Conservation (phyloP, 2,797 vertebrate genomes). For the Pelobates cultripes region DNA sequence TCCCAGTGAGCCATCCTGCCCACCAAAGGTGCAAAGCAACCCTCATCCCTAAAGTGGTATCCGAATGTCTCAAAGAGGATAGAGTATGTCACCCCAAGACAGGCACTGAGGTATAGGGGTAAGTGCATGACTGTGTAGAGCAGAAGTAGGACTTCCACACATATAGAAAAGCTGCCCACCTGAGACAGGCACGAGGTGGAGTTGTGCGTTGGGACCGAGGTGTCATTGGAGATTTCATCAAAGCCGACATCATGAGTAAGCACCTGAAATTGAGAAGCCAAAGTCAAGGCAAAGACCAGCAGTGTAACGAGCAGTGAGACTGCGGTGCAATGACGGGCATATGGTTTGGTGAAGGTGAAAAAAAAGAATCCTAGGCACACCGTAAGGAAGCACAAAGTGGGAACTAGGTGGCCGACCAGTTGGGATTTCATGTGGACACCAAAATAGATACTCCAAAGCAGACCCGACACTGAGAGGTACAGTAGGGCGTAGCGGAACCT, state of each 20-base stretch:
- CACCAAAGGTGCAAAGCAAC: slow-evolving; percentile 62
- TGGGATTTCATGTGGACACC: slow-evolving; percentile 78
- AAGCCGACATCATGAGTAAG: slow-evolving; percentile 71
- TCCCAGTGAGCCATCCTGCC: slow-evolving; percentile 77
- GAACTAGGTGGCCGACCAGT: slow-evolving; percentile 77
- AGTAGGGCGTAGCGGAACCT: slow-evolving; percentile 93
- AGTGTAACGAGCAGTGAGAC: slow-evolving; percentile 85
- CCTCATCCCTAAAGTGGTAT: slow-evolving; percentile 78
- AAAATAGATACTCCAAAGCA: slow-evolving; percentile 91
- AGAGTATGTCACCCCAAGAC: slow-evolving; percentile 89
- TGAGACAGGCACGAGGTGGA: slow-evolving; percentile 83
- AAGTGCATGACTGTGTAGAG: slow-evolving; percentile 95
- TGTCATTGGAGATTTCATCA: slow-evolving; percentile 61
- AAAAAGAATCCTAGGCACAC: slow-evolving; percentile 82
- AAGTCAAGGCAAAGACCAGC: slow-evolving; percentile 85
- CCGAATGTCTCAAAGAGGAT: slow-evolving; percentile 89
- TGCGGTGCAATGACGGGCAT: slow-evolving; percentile 82
- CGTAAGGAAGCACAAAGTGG: slow-evolving; percentile 82
- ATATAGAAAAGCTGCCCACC: slow-evolving; percentile 93
- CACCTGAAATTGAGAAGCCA: slow-evolving; percentile 85
- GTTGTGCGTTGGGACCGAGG: slow-evolving; percentile 39
- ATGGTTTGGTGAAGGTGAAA: slow-evolving; percentile 89
- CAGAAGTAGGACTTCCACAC: slow-evolving; percentile 90
- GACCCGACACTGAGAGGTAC: slow-evolving; percentile 84
- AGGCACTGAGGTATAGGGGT: slow-evolving; percentile 88